These are phyloP conservation scores for Dryobotodes eremita DNA, from an alignment of 2,888 invertebrate genomes.

Conservation along the genomic window DNA sequence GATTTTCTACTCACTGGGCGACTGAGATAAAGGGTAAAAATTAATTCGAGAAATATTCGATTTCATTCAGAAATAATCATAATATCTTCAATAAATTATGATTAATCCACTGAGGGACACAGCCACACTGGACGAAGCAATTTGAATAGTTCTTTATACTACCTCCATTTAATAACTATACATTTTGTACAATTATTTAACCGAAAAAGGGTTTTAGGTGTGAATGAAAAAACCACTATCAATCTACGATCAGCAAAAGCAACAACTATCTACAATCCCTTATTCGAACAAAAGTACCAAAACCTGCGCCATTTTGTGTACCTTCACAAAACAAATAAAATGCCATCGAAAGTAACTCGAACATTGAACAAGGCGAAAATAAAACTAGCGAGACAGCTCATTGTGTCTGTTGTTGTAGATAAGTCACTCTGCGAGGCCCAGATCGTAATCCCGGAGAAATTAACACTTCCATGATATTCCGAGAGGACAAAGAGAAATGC, in stretches of 20 bases:
- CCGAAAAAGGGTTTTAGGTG: no score
- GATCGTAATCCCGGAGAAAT: constrained; percentile 61
- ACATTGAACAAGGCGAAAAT: constrained; percentile 52
- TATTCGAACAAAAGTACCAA: constrained; percentile 10
- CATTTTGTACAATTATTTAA: background rate
- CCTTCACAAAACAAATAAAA: constrained; percentile 53
- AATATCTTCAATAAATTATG: no score
- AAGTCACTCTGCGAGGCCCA: constrained; percentile 65
- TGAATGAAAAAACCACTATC: background rate
- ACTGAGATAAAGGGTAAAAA: constrained; percentile 17
- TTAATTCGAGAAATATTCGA: background rate
- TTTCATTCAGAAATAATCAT: background rate
- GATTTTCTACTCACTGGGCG: constrained; percentile 24
- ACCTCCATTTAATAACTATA: no score
- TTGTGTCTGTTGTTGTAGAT: constrained; percentile 64
- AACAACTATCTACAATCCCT: constrained; percentile 17
- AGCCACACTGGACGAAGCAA: no score
- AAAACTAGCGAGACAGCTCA: constrained; percentile 54
- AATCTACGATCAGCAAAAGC: background rate
- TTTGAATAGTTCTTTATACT: no score
- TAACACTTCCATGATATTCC: constrained; percentile 60
- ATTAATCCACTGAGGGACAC: no score
- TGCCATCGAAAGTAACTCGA: constrained; percentile 49
- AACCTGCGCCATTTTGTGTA: constrained; percentile 43
- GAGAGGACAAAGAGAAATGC: constrained; percentile 29